phyloP scores from a whole-genome alignment of 1,140 invertebrate species.

The Papilio machaon region DNA sequence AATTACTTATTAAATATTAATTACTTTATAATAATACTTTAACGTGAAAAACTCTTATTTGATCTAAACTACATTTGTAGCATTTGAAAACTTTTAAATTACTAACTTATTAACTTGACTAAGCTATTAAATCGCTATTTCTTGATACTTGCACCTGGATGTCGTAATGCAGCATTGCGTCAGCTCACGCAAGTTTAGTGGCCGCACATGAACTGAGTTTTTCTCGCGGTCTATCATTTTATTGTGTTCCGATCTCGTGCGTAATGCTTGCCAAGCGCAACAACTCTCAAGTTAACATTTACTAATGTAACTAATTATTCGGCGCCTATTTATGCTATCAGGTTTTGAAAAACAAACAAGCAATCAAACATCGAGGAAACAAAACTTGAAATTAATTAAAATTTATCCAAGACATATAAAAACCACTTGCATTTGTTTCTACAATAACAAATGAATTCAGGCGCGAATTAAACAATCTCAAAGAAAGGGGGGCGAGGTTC shows the following conservation, averaged over 20 bases:
- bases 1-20: no score
- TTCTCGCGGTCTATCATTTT: conserved; percentile 34
- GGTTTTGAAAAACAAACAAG: not conserved
- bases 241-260: conserved; percentile 21
- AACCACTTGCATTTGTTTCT: not conserved
- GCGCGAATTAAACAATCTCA: not conserved
- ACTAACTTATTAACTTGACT: no score
- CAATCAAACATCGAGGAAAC: no score
- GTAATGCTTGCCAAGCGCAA: conserved; percentile 5
- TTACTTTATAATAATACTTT: no score
- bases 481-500: not conserved
- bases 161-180: conserved; percentile 27
- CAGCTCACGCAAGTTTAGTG: conserved; percentile 37
- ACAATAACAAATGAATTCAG: not conserved
- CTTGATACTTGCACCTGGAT: not conserved
- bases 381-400: no score
- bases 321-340: not conserved
- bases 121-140: not conserved
- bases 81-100: no score
- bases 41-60: no score
- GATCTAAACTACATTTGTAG: no score
- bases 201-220: conserved; percentile 30
- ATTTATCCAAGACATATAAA: not conserved
- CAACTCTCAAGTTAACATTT: not conserved
- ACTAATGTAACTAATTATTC: not conserved